phyloP scores from a whole-genome alignment of 2,888 invertebrate species.

The Anarsia innoxiella region DNA sequence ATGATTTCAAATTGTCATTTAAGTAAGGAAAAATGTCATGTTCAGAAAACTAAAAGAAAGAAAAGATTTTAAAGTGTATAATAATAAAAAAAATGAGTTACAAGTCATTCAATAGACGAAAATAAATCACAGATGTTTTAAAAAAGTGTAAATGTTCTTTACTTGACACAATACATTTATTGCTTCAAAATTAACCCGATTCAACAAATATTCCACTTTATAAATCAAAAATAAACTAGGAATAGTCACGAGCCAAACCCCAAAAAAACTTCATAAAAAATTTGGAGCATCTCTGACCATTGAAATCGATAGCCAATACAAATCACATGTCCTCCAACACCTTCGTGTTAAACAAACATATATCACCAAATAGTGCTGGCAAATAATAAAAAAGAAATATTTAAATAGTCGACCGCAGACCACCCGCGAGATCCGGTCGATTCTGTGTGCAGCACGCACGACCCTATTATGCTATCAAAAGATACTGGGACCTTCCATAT shows the following conservation, averaged over 20 bases:
- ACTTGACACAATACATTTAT: no score
- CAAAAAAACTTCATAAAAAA: conserved; percentile 7
- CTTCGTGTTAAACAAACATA: conserved; percentile 64
- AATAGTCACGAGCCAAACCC: no score
- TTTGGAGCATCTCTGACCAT: conserved; percentile 17
- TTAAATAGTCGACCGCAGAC: conserved; percentile 62
- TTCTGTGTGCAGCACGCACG: conserved; percentile 53
- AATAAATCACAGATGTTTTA: no score
- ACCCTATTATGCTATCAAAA: conserved; percentile 63
- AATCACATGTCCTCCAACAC: conserved; percentile 65
- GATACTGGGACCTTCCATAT: conserved; percentile 47
- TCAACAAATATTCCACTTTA: no score
- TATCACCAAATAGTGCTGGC: conserved; percentile 59
- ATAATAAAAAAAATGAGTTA: no score
- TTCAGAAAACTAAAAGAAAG: no score
- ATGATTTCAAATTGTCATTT: no score
- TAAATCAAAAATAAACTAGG: conserved; percentile 12
- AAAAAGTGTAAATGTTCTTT: no score
- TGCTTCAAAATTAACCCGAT: no score
- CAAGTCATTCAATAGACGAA: no score
- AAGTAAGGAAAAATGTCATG: no score
- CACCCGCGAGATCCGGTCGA: conserved; percentile 59
- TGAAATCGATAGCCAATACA: conserved; percentile 59
- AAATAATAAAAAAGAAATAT: conserved; percentile 65
- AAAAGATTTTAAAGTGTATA: no score